These are phyloP conservation scores for Meiosimyza decipiens DNA, from an alignment of 2,888 invertebrate species.

Conservation along the genomic window DNA sequence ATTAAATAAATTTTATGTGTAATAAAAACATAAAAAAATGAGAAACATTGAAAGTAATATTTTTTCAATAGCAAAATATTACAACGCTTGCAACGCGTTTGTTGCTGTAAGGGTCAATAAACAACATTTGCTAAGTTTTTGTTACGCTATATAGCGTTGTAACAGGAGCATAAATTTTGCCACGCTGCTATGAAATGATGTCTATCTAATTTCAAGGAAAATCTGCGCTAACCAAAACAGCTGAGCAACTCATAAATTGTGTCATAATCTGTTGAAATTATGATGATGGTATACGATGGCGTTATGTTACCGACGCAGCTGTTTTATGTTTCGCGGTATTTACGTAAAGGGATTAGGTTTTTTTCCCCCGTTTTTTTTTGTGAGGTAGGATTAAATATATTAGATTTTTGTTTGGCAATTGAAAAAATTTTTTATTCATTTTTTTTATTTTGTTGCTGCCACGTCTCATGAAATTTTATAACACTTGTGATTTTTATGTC, in stretches of 20 bases:
- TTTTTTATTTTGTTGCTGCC: conserved; percentile 10
- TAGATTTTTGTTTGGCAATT: neutral
- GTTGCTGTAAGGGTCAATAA: too few species aligned
- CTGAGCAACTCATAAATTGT: neutral
- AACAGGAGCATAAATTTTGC: too few species aligned
- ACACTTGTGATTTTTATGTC: neutral
- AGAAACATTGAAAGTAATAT: too few species aligned
- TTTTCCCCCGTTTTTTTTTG: neutral
- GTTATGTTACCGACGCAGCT: neutral
- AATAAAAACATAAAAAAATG: too few species aligned
- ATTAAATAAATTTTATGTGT: too few species aligned
- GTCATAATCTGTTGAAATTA: conserved; percentile 2
- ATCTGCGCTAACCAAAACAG: neutral
- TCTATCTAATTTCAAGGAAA: too few species aligned
- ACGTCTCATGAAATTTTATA: conserved; percentile 1
- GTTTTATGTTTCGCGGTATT: neutral
- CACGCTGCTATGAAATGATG: too few species aligned
- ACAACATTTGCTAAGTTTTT: too few species aligned
- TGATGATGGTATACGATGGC: neutral
- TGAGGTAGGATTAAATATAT: neutral
- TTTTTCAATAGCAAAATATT: too few species aligned
- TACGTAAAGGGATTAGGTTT: too few species aligned
- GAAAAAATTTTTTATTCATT: conserved; percentile 4
- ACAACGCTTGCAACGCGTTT: too few species aligned
- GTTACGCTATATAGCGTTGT: too few species aligned